Percentiles rank a stretch among this genome's conserved stretches.
Conservation (phyloP, 1,140 invertebrate genomes). For the Lepidurus packardi region DNA sequence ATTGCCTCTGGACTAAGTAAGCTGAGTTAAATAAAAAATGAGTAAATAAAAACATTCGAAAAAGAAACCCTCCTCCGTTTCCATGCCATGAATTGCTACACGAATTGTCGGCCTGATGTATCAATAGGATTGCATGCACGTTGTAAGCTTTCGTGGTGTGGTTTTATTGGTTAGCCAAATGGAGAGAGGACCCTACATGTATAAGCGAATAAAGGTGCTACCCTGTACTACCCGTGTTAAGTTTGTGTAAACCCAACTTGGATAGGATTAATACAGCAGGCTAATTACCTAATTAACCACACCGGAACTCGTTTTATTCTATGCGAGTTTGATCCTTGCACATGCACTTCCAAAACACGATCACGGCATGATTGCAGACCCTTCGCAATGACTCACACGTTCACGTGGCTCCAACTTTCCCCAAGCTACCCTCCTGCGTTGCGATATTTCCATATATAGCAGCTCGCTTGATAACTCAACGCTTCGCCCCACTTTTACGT, state of each 20-base stretch:
- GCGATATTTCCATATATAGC: background rate
- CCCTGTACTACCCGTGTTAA: background rate
- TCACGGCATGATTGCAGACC: background rate
- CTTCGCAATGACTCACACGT: background rate
- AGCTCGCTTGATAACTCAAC: background rate
- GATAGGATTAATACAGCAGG: background rate
- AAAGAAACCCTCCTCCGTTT: background rate
- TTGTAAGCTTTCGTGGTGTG: background rate
- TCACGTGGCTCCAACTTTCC: background rate
- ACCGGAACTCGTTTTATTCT: background rate
- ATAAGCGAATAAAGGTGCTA: background rate
- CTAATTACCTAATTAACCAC: background rate
- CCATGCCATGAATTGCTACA: background rate
- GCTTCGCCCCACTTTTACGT: background rate
- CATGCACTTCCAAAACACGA: background rate
- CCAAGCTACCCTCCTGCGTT: background rate
- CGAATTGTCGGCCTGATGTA: background rate
- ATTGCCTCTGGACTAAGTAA: background rate
- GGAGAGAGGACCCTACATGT: background rate
- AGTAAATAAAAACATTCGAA: constrained; percentile 3
- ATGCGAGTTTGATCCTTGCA: background rate
- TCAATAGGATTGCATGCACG: background rate
- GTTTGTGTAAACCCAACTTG: background rate
- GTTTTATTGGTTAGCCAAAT: background rate
- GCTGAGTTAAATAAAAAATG: background rate